Evolutionary conservation across 2,797 vertebrate species (phyloP), one percentile per base, ranked within the genome.

Genomic region (Poeciliopsis infans): DNA sequence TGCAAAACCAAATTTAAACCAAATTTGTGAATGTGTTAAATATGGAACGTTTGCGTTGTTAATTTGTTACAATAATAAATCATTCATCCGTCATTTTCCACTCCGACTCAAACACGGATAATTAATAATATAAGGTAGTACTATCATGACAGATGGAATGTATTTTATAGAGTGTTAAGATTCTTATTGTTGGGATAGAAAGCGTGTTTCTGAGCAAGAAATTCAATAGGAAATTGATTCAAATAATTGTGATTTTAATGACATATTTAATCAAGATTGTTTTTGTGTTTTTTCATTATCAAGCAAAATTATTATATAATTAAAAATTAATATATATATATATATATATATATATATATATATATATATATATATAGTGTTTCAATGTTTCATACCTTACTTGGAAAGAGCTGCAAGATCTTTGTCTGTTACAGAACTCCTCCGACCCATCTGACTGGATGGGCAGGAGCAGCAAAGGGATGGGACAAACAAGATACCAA

Each of bases 351-450:
- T 31, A 31, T 31, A 31, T 31, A 31, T 31, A 41, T 41, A 41
- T 41, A 41, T 41, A 41, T 41, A 41, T 43, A 43, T 10, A 45
- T 13, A 45, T 20, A 49, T 5, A 20, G 41, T 81, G 84, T 83
- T 75, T 31, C 31, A 31, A 78, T 68, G 84, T 86, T 82, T 87
- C 66, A 85, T 85, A 87, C 83, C 74, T 85, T 72, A 72, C 68
- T 80, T 68, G 53, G 84, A 82, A 89, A 84, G 82, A 90, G 84
- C 91, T 86, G 77, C 82, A 84, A 81, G 83, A 86, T 83, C 86
- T 88, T 92, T 88, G 85, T 87, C 91, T 88, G 85, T 85, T 87
- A 89, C 89, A 88, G 91, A 91, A 85, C 90, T 88, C 86, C 79
- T 76, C 77, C 51, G 1, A 53, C 51, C 51, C 23, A 25, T 87